phyloP scores from a whole-genome alignment of 2,888 invertebrate genomes.

The Ypsolopha sequella region DNA sequence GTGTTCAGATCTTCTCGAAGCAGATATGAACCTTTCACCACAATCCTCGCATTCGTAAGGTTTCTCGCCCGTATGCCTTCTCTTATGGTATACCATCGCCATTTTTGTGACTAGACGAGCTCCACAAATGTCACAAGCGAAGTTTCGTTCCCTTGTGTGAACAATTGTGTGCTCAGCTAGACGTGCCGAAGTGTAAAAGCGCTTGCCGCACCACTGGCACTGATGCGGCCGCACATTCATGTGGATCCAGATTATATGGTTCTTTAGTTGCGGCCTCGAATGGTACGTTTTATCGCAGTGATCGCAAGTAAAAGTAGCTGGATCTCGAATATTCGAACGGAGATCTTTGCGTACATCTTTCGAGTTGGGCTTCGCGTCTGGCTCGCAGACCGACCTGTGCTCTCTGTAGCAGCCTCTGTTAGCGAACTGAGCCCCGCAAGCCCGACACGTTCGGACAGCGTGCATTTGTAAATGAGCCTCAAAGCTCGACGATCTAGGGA shows the following conservation, averaged over 20 bases:
- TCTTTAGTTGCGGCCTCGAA: constrained; percentile 48
- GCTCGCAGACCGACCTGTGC: constrained; percentile 48
- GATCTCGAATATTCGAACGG: constrained; percentile 48
- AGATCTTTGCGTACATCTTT: constrained; percentile 30
- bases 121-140: constrained; percentile 64
- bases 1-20: constrained; percentile 51
- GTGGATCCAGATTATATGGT: constrained; percentile 62
- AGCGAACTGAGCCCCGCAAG: constrained; percentile 44
- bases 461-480: constrained; percentile 53
- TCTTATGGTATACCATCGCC: constrained; percentile 56
- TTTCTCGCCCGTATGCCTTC: constrained; percentile 57
- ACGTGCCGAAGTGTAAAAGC: constrained; percentile 62
- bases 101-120: constrained; percentile 54
- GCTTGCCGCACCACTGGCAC: constrained; percentile 62
- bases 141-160: constrained; percentile 63
- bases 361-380: constrained; percentile 41
- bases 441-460: constrained; percentile 42
- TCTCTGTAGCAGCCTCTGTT: constrained; percentile 50
- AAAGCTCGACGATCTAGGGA: constrained; percentile 34
- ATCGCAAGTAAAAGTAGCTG: constrained; percentile 47
- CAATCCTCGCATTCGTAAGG: constrained; percentile 56
- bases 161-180: constrained; percentile 64
- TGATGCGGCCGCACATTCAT: constrained; percentile 58
- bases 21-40: constrained; percentile 49
- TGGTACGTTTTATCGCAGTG: constrained; percentile 47